phyloP scores from a whole-genome alignment of 2,113 vertebrate genomes.

The Scomber scombrus region DNA sequence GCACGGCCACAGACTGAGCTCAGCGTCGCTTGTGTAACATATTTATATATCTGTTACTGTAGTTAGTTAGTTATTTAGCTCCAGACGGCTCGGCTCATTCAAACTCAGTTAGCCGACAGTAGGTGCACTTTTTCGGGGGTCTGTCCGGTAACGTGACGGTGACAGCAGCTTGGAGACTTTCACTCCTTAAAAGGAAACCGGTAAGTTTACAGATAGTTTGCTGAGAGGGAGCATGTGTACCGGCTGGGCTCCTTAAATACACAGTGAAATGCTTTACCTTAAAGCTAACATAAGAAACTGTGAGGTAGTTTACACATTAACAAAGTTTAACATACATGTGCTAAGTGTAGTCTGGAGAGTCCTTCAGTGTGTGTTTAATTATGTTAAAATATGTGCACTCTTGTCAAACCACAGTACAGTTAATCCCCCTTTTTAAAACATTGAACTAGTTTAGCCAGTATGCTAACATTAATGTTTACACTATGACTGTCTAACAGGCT shows the following conservation, averaged over 20 bases:
- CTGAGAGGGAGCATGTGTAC: neutral
- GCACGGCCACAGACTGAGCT: too few relatives aligned
- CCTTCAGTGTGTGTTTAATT: neutral
- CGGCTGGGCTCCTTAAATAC: neutral
- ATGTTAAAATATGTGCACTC: neutral
- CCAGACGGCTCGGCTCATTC: too few relatives aligned
- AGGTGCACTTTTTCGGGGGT: neutral
- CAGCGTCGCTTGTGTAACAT: too few relatives aligned
- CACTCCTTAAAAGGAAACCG: neutral
- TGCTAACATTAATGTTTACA: slow-evolving; percentile 1
- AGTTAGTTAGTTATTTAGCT: too few relatives aligned
- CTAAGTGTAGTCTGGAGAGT: neutral
- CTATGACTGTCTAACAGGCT: neutral
- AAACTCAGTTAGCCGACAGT: neutral
- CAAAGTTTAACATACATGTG: too few relatives aligned
- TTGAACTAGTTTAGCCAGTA: neutral
- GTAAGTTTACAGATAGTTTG: neutral
- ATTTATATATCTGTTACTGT: too few relatives aligned
- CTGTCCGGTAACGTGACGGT: neutral
- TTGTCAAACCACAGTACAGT: neutral
- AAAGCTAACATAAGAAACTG: neutral
- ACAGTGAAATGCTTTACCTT: neutral
- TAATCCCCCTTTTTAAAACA: neutral
- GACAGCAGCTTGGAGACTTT: neutral
- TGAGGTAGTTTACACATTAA: neutral